phyloP scores from a whole-genome alignment of 2,888 invertebrate genomes.

The Drosophila anomalata region DNA sequence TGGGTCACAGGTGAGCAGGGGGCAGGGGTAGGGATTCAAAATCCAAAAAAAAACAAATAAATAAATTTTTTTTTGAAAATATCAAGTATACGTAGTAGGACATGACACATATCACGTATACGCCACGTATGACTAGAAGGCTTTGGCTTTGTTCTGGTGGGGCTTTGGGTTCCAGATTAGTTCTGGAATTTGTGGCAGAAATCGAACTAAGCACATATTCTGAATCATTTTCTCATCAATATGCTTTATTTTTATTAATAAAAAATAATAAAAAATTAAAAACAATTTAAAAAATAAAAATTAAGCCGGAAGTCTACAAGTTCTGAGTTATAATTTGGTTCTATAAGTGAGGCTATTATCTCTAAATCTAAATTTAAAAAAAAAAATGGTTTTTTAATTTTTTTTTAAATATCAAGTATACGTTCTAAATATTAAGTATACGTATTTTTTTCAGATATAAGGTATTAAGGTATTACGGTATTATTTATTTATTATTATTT shows the following conservation, averaged over 20 bases:
- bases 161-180: neutral
- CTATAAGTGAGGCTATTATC: no score
- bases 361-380: no score
- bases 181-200: neutral
- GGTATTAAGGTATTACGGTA: no score
- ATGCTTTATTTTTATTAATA: no score
- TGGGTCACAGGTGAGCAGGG: constrained; percentile 82
- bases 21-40: neutral
- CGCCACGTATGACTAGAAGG: neutral
- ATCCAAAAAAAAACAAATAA: neutral
- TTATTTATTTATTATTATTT: no score
- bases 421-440: no score
- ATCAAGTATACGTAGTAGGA: neutral
- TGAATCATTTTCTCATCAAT: no score
- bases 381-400: no score
- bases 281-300: no score
- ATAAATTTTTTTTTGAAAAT: neutral
- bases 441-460: no score
- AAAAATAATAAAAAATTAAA: no score
- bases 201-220: neutral
- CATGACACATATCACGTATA: neutral
- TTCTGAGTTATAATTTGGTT: neutral
- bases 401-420: no score
- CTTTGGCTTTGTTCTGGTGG: neutral
- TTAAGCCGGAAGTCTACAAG: neutral